A percentile compares a stretch with the other conserved stretches of the same genome.
phyloP scores from a whole-genome alignment of 2,888 invertebrate genomes.

The Branchipolynoe longqiensis region DNA sequence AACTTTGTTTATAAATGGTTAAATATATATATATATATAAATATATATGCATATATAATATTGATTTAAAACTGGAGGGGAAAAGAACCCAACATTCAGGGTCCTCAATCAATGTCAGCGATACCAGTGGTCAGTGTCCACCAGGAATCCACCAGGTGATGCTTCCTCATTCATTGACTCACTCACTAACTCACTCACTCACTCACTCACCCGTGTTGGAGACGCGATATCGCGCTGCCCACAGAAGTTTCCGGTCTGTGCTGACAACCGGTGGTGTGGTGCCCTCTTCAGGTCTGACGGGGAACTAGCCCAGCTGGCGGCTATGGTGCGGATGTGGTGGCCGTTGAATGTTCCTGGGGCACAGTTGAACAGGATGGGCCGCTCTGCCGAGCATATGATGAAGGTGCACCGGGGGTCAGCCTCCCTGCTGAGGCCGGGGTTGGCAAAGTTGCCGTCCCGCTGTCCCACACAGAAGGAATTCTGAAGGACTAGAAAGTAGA shows the following conservation, averaged over 20 bases:
- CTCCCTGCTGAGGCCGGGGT: constrained; percentile 13
- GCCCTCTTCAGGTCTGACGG: neutral
- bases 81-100: no score
- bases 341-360: constrained; percentile 35
- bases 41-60: no score
- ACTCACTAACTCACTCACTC: no score
- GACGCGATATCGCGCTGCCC: neutral
- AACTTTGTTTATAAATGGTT: no score
- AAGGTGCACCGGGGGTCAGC: constrained; percentile 43
- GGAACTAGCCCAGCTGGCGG: neutral
- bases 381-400: constrained; percentile 4
- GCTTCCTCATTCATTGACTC: no score
- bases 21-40: no score
- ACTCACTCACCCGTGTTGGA: neutral
- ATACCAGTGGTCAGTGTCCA: no score
- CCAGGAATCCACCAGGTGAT: no score
- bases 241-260: neutral
- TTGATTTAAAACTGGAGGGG: no score
- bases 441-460: constrained; percentile 37
- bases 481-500: neutral
- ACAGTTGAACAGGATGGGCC: constrained; percentile 38
- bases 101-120: no score
- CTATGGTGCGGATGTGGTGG: neutral
- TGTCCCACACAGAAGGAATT: constrained; percentile 9
- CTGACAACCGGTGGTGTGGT: constrained; percentile 3